Conservation (phyloP, 2,888 invertebrate genomes). For the Dynastes maya region DNA sequence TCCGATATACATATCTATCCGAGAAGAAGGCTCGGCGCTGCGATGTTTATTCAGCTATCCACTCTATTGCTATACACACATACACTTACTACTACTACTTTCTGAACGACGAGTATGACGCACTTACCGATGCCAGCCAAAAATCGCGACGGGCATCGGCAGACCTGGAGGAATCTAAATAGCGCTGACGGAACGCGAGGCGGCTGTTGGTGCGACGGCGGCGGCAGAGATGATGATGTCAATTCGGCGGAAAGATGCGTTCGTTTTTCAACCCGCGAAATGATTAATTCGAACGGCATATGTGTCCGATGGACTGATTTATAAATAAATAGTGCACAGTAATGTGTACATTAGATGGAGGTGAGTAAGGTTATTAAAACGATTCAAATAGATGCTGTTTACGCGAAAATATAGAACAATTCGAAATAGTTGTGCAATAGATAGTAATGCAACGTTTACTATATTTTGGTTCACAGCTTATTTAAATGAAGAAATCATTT, state of each 20-base stretch:
- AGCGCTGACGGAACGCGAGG: background rate
- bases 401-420: too few species aligned
- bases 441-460: too few species aligned
- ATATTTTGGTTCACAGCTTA: too few species aligned
- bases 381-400: too few species aligned
- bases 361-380: background rate
- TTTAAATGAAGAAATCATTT: too few species aligned
- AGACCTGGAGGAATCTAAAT: conserved; percentile 1
- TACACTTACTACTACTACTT: background rate
- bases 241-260: background rate
- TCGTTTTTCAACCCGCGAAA: background rate
- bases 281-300: background rate
- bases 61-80: background rate
- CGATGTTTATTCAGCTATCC: background rate
- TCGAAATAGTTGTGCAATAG: too few species aligned
- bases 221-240: background rate
- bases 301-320: background rate
- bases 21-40: background rate
- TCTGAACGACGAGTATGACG: background rate
- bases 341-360: background rate
- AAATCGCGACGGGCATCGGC: background rate
- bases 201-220: too few species aligned
- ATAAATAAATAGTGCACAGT: conserved; percentile 4
- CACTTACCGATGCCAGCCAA: background rate
- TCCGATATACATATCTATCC: background rate